Evolutionary conservation across 2,888 invertebrate species (phyloP), one percentile per base, ranked within the genome.

Genomic region (Lasioglossum zephyrum): DNA sequence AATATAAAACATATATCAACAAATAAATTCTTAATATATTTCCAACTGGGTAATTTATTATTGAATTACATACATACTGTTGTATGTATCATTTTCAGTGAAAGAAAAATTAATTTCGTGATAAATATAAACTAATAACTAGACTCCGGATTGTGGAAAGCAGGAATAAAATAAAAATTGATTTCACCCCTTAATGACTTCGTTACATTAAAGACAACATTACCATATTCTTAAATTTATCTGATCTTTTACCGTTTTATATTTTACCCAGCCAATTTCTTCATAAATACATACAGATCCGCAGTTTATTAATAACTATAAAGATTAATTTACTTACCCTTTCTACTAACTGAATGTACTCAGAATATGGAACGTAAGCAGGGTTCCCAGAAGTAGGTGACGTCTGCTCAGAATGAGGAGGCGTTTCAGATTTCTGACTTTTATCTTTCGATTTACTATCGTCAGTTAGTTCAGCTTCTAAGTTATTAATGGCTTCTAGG

Each of bases 331-430:
- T 79, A 89, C 89, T 92, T 88, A 95, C 95, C 93, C 94, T 94
- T 85, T 95, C 93, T 83, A 94, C 86, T 72, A 95, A 90, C 89
- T 95, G 94, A 90, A 90, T 94, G 87, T 94, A 95, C 81, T 95
- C 91, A 78, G 93, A 92, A 90, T 94, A 95, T 70, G 95, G 94
- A 84, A 95, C 95, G 84, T 92, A 95, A 82, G 93, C 93, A 74
- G 94, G 92, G 77, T 92, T 90, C 79, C 90, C 90, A 73, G 91
- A 82, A 44, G 88, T 81, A 44, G 80, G 78, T 49, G 88, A 86
- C 2, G 91, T 87, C 36, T 82, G 79, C 36, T 91, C 91, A 16
- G 70, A 44, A n/a, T 86, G 84, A 41, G 89, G 82, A 41, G 84
- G 87, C 16, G 84, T 70, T 26, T 94, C 92, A 41, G 86, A 81